These are phyloP conservation scores for Machimus atricapillus DNA, from an alignment of 2,888 invertebrate species.

Conservation along the genomic window DNA sequence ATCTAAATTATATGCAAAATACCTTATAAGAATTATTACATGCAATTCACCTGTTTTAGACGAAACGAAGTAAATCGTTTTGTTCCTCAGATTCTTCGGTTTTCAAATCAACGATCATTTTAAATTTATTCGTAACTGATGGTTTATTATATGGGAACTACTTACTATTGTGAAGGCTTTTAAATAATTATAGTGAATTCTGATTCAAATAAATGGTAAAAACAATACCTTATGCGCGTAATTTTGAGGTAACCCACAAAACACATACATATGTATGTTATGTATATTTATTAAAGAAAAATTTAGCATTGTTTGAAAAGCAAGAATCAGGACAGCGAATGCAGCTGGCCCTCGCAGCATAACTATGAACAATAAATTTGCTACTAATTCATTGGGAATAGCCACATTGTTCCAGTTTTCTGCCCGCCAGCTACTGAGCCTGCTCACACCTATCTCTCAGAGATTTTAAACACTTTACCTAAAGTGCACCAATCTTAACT, in stretches of 20 bases:
- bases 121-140: background rate
- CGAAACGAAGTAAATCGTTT: too few relatives aligned
- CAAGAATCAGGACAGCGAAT: background rate
- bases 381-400: background rate
- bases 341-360: background rate
- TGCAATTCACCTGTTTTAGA: too few relatives aligned
- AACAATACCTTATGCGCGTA: background rate
- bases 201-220: background rate
- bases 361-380: background rate
- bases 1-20: background rate
- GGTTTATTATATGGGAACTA: background rate
- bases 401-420: background rate
- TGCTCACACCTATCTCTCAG: background rate
- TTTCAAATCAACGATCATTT: background rate
- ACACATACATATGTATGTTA: background rate
- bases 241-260: background rate
- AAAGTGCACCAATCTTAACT: background rate
- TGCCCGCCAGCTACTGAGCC: background rate
- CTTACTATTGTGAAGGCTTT: background rate
- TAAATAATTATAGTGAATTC: background rate
- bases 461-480: background rate
- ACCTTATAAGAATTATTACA: too few relatives aligned
- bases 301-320: background rate
- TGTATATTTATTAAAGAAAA: background rate
- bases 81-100: background rate